These are phyloP conservation scores for Allochrocebus solatus DNA, from an alignment of 2,797 vertebrate genomes.

Conservation along the genomic window DNA sequence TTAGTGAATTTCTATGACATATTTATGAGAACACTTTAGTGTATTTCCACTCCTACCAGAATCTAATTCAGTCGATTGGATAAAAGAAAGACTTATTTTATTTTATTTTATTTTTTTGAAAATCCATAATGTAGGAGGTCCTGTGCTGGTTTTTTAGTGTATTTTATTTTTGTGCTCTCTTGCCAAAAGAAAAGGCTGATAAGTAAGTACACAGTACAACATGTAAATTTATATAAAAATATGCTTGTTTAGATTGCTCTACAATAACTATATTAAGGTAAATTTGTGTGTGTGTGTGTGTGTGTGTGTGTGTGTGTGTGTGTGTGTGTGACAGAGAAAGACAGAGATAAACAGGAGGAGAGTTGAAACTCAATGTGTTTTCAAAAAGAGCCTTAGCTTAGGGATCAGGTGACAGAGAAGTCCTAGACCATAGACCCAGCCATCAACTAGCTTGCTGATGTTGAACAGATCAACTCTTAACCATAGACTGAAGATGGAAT, in stretches of 20 bases:
- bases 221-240: constrained; percentile 23
- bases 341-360: neutral
- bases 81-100: neutral
- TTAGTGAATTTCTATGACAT: neutral
- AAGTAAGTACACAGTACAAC: neutral
- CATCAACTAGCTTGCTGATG: neutral
- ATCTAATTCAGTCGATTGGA: constrained; percentile 27
- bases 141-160: neutral
- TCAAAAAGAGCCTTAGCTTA: neutral
- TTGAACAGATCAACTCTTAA: neutral
- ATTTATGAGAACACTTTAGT: constrained; percentile 18
- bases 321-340: neutral
- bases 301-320: neutral
- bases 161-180: neutral
- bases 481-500: neutral
- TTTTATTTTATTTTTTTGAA: neutral
- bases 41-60: neutral
- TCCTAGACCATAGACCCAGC: neutral
- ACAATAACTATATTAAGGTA: neutral
- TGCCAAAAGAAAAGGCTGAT: constrained; percentile 41
- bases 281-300: neutral
- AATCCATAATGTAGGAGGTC: constrained; percentile 3
- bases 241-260: neutral
- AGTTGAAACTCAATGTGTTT: neutral
- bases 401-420: neutral